Evolutionary conservation across 2,113 vertebrate species (phyloP), one percentile per base, ranked within the genome.

Genomic region (Nyctereutes procyonoides): DNA sequence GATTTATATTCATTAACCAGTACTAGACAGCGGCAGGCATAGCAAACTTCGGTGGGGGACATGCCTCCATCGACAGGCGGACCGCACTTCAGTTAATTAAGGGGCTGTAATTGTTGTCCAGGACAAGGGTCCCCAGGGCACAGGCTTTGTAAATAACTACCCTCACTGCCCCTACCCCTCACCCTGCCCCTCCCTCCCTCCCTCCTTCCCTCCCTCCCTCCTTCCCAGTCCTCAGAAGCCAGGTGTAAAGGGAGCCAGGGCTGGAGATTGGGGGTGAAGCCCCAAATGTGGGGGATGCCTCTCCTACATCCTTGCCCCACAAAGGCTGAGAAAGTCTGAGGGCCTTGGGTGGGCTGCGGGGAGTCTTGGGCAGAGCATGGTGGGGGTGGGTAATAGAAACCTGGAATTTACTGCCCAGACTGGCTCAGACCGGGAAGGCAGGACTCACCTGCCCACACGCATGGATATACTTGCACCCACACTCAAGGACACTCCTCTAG

Each of bases 1-100:
- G 99, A 99, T 99, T 99, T 99, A 99, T 99, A 99, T 99, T 99
- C 99, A 99, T 99, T 99, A 99, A 99, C 99, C 98, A 99, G 98
- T 98, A 93, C 91, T 96, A 98, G 98, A 98, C 98, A 99, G 98
- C 96, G 97, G 98, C 97, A 95, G 98, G 97, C 97, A 87, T 98
- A 98, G 98, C 98, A 97, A 95, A 98, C 97, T 98, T 99, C 98
- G 97, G 98, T 98, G 95, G 96, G 98, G 98, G 98, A 98, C 99
- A 98, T 98, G 99, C 98, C 98, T 98, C 98, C 98, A 98, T 98
- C 97, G 97, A 98, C 96, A 98, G 98, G 98, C 73, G 92, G 97
- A 98, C 99, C 98, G 98, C 98, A 99, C 99, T 98, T 98, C 98
- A 98, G 98, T 98, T 99, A 99, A 99, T 99, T 99, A 99, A 99